Percentiles rank a stretch among this genome's conserved stretches.
These are phyloP conservation scores for Sussaba pulchella DNA, from an alignment of 2,888 invertebrate genomes.

Conservation along the genomic window DNA sequence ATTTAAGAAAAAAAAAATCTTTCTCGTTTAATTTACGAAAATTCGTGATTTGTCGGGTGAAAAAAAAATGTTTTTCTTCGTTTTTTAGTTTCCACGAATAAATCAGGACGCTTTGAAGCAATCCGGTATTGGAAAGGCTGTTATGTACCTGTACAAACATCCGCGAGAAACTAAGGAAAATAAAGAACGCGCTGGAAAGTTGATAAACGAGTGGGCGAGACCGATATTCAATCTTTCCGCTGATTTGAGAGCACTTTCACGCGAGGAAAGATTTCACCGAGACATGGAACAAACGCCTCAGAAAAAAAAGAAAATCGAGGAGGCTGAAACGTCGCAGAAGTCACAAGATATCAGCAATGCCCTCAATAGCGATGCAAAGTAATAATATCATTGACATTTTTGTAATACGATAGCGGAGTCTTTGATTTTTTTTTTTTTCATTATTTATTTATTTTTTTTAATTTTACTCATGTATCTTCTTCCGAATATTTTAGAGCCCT, in stretches of 20 bases:
- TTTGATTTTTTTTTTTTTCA: slow-evolving; percentile 24
- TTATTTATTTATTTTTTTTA: slow-evolving; percentile 29
- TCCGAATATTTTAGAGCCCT: slow-evolving; percentile 86
- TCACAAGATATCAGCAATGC: slow-evolving; percentile 88
- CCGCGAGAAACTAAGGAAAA: slow-evolving; percentile 98
- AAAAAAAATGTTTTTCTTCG: neutral
- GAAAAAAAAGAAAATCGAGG: slow-evolving; percentile 84
- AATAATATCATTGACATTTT: slow-evolving; percentile 68
- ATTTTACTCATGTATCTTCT: too few relatives aligned
- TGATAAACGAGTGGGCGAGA: slow-evolving; percentile 99
- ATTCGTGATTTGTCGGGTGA: neutral
- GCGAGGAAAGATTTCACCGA: slow-evolving; percentile 97
- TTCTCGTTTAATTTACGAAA: neutral
- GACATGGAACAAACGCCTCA: slow-evolving; percentile 94
- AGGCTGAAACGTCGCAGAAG: slow-evolving; percentile 84
- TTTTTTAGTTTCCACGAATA: slow-evolving; percentile 92
- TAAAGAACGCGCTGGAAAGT: slow-evolving; percentile 94
- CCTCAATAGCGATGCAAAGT: slow-evolving; percentile 87
- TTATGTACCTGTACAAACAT: slow-evolving; percentile 99
- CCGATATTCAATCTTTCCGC: slow-evolving; percentile 98
- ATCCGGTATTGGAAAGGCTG: slow-evolving; percentile 99
- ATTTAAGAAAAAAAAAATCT: neutral
- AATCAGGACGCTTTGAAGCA: slow-evolving; percentile 96
- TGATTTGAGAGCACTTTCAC: slow-evolving; percentile 95
- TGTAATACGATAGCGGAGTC: neutral